These are phyloP conservation scores for Neelides sp. DNA, from an alignment of 1,140 invertebrate genomes.

Conservation along the genomic window DNA sequence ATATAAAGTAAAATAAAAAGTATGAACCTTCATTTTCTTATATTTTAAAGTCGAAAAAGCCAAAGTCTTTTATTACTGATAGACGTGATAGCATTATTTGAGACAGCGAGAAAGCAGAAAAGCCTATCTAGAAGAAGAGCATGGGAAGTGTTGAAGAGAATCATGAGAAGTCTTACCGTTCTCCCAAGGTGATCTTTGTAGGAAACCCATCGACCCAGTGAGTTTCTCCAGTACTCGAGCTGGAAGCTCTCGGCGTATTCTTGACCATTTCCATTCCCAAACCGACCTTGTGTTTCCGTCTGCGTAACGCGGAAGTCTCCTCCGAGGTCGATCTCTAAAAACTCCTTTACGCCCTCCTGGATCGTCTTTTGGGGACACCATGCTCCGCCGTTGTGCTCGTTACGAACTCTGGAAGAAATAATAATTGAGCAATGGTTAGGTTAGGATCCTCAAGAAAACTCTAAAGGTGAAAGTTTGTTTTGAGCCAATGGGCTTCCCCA, in stretches of 20 bases:
- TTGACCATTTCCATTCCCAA: constrained; percentile 82
- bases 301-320: constrained; percentile 65
- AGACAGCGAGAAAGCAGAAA: no score
- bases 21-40: no score
- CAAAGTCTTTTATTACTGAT: no score
- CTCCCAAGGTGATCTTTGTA: constrained; percentile 63
- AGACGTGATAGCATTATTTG: no score
- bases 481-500: no score
- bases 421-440: no score
- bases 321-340: constrained; percentile 69
- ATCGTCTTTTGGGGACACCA: constrained; percentile 82
- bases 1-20: no score
- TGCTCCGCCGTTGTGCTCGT: constrained; percentile 76
- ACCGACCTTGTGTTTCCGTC: constrained; percentile 82
- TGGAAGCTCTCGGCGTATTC: constrained; percentile 75
- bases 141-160: constrained; percentile 17
- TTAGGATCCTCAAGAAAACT: no score
- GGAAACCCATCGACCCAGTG: constrained; percentile 55
- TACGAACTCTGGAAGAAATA: constrained; percentile 56
- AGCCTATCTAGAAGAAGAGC: no score
- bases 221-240: constrained; percentile 68
- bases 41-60: no score
- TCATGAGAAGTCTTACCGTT: constrained; percentile 44
- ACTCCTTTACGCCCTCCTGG: constrained; percentile 60
- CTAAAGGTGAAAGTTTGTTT: no score